Evolutionary conservation across 2,113 vertebrate genomes (phyloP).

Genomic region (Anolis sagrei): DNA sequence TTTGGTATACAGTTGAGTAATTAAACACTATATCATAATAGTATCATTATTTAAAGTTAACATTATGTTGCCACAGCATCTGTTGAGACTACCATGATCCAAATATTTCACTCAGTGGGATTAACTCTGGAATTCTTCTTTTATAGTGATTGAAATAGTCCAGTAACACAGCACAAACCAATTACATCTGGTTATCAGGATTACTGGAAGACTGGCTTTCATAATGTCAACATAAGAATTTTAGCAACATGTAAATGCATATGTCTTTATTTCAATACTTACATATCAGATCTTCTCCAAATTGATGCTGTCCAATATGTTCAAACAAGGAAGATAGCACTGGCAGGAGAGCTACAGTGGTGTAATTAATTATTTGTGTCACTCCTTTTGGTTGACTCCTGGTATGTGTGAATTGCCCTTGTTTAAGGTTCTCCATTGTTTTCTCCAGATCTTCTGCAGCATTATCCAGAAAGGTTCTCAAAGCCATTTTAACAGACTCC

Average conservation of each 20-base stretch:
- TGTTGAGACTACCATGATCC: not conserved
- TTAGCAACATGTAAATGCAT: not conserved
- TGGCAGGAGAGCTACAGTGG: conserved; percentile 90
- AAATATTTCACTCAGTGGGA: not conserved
- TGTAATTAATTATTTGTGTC: conserved; percentile 97
- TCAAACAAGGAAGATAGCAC: conserved; percentile 93
- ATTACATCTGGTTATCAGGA: not conserved
- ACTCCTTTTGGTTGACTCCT: conserved; percentile 87
- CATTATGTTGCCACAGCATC: too few species aligned
- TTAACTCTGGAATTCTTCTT: not conserved
- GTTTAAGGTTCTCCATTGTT: conserved; percentile 93
- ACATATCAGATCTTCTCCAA: conserved; percentile 95
- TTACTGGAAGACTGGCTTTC: conserved; percentile 16
- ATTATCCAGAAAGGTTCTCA: conserved; percentile 88
- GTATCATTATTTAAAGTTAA: too few species aligned
- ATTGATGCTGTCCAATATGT: conserved; percentile 93
- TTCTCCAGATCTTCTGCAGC: conserved; percentile 93
- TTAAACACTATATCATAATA: not conserved
- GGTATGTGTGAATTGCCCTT: conserved; percentile 94
- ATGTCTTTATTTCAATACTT: conserved; percentile 65
- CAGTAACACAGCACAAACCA: not conserved
- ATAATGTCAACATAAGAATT: not conserved
- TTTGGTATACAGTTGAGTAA: not conserved
- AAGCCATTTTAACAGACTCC: conserved; percentile 88
- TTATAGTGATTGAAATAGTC: not conserved